A percentile compares a stretch with the other conserved stretches of the same genome.
phyloP scores from a whole-genome alignment of 2,113 vertebrate genomes.

The Rhizomys pruinosus region DNA sequence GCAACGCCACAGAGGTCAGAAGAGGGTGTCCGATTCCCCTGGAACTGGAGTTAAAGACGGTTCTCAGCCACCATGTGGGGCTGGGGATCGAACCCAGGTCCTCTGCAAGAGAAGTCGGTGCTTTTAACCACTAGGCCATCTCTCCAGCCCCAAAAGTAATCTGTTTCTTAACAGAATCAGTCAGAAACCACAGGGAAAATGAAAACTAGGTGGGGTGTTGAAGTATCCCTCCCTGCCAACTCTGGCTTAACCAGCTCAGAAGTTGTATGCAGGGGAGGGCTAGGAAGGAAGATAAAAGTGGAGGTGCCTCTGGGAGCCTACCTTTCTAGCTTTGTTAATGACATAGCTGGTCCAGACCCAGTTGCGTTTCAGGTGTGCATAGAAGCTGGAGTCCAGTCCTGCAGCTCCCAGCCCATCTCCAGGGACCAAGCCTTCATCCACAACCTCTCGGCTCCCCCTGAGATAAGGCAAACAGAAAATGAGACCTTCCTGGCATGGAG shows the following conservation, averaged over 20 bases:
- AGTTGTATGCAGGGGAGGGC: background rate
- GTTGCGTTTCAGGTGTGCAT: conserved; percentile 95
- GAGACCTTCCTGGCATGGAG: background rate
- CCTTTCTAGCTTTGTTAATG: conserved; percentile 87
- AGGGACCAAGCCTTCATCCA: conserved; percentile 91
- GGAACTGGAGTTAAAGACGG: no score
- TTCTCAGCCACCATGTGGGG: no score
- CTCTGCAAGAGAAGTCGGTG: no score
- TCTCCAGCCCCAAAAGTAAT: no score
- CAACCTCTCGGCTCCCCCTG: conserved; percentile 91
- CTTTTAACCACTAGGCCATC: no score
- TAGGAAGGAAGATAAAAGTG: background rate
- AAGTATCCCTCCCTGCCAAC: background rate
- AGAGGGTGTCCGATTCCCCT: no score
- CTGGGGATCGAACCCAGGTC: no score
- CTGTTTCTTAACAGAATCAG: background rate
- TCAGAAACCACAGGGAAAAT: background rate
- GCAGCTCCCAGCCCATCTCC: conserved; percentile 95
- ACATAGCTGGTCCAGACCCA: conserved; percentile 98
- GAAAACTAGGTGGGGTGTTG: background rate
- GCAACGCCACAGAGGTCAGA: no score
- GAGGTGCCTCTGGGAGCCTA: conserved; percentile 51
- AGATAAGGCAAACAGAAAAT: background rate
- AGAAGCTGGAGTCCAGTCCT: conserved; percentile 95
- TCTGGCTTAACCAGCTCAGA: background rate